Evolutionary conservation across 2,888 invertebrate genomes (phyloP), one percentile per base, ranked within the genome.

Genomic region (Herminia tarsipennalis): DNA sequence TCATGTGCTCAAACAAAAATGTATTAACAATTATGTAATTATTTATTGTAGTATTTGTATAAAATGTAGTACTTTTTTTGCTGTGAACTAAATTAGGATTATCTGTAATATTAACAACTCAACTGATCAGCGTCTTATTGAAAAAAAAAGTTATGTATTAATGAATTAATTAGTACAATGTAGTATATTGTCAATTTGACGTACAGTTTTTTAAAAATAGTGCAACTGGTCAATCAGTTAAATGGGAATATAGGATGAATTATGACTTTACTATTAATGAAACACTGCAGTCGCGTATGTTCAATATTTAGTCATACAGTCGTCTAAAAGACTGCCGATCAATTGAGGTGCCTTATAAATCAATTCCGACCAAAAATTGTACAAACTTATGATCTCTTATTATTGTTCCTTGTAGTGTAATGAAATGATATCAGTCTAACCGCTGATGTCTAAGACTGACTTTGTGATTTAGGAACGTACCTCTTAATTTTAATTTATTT

Each of bases 401-500:
- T 66, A 58, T 77, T 78, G 87, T 87, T 85, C 86, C 86, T 87
- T 66, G 59, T 86, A 82, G 75, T 74, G 56, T 83, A 77, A 75
- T 66, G 43, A 70, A 54, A 64, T 62, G 70, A 65, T 65, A 67
- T 66, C 61, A 56, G 53, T 48, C 49, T 56, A 54, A 63, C 63
- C 50, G 59, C 60, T 75, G 66, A 76, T 75, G 72, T 76, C 63
- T 54, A 83, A 83, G 87, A 88, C 88, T 87, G 86, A 88, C 71
- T 60, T 78, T 77, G 81, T 83, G 66, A 83, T 78, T 78, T 76
- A 76, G 72, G 73, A 66, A 72, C 66, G 72, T 71, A 69, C 67
- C 59, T 70, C 49, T 76, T 82, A 80, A 76, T 81, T 79, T 81
- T 80, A 78, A 81, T 81, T 86, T 83, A 80, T 82, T 83, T 73